Evolutionary conservation across 2,888 invertebrate genomes (phyloP).

Genomic region (Dastarcus helophoroides): DNA sequence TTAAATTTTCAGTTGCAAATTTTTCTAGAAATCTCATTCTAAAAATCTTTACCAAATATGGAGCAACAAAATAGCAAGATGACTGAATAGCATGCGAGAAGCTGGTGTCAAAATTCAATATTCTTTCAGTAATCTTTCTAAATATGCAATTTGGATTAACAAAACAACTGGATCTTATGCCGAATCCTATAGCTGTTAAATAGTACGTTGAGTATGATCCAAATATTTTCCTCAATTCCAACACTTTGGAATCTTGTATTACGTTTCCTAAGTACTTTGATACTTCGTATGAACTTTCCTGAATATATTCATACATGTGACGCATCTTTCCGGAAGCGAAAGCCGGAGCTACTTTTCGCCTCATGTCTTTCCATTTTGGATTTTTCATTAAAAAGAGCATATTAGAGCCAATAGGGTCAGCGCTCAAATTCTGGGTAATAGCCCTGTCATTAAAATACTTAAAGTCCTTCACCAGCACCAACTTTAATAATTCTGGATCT

Average conservation of each 20-base stretch:
- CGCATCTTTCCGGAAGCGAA: slow-evolving; percentile 42
- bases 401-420: slow-evolving; percentile 32
- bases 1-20: background rate
- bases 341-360: slow-evolving; percentile 40
- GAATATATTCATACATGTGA: slow-evolving; percentile 34
- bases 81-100: background rate
- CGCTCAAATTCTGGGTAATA: slow-evolving; percentile 31
- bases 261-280: background rate
- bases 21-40: background rate
- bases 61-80: slow-evolving; percentile 1
- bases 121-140: background rate
- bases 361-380: slow-evolving; percentile 39
- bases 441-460: slow-evolving; percentile 36
- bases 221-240: background rate
- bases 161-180: background rate
- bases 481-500: slow-evolving; percentile 36
- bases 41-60: background rate
- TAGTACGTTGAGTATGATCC: background rate
- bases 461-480: slow-evolving; percentile 36
- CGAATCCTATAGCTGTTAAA: background rate
- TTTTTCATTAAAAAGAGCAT: slow-evolving; percentile 35
- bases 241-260: background rate
- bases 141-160: background rate
- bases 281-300: background rate
- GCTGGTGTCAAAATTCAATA: background rate